These are phyloP conservation scores for Chunga burmeisteri DNA, from an alignment of 2,113 vertebrate genomes.

Conservation along the genomic window DNA sequence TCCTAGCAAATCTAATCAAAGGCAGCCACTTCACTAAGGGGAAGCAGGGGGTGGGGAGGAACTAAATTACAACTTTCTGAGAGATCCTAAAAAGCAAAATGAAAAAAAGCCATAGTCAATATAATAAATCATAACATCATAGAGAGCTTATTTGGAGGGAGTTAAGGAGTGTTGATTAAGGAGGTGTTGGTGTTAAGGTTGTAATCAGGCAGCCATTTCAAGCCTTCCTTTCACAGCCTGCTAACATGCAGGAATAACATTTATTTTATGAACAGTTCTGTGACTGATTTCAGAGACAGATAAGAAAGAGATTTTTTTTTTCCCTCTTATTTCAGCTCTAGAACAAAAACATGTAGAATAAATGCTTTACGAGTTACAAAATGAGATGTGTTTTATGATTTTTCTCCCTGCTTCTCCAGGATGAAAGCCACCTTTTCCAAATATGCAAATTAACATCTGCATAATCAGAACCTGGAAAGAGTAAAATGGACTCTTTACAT, in stretches of 20 bases:
- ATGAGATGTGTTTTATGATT: neutral
- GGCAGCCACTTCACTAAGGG: conserved; percentile 22
- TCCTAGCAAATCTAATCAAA: conserved; percentile 62
- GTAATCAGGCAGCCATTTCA: conserved; percentile 62
- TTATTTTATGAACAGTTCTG: conserved; percentile 38
- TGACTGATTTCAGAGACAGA: conserved; percentile 23
- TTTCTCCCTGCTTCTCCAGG: neutral
- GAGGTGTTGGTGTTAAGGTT: conserved; percentile 55
- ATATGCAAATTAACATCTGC: conserved; percentile 35
- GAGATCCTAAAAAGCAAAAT: conserved; percentile 50
- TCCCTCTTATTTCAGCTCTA: neutral
- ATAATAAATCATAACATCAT: conserved; percentile 44
- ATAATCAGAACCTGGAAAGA: conserved; percentile 1
- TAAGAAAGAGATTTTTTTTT: neutral
- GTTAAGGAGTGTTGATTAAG: conserved; percentile 59
- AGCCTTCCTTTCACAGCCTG: conserved; percentile 38
- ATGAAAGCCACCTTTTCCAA: conserved; percentile 31
- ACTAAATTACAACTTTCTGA: conserved; percentile 57
- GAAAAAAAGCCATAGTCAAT: conserved; percentile 49
- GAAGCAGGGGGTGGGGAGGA: conserved; percentile 25
- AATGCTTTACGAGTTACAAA: neutral
- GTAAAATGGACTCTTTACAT: neutral
- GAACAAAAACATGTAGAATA: neutral
- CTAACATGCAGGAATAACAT: conserved; percentile 48
- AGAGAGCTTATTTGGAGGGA: conserved; percentile 53